Evolutionary conservation across 1,140 invertebrate species (phyloP), one percentile per base, ranked within the genome.

Genomic region (Papilio xuthus): DNA sequence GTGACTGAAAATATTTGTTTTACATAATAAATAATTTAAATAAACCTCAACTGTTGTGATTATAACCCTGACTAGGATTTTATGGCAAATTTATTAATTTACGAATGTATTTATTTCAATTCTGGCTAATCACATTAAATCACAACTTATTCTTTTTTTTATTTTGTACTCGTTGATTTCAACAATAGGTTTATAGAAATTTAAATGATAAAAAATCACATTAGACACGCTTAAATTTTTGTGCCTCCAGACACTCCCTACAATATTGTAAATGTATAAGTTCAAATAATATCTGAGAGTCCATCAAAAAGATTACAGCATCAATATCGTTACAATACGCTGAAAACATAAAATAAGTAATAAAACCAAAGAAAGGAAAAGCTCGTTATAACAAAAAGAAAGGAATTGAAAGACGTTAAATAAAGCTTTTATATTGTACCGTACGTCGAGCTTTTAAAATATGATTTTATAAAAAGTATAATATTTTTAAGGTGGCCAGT

Each of bases 371-470:
- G 53, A 79, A 83, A 77, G 75, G 47, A 78, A 82, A 78, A 70
- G 63, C 72, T 71, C 63, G 81, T 85, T 84, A 86, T 86, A 85
- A 85, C 83, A 80, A 78, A 80, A 81, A 82, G 79, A 88, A 86
- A 83, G 86, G 82, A 78, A 78, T 79, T 80, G 79, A 78, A 53
- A 78, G 78, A 78, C 79, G 79, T 84, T 83, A 85, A 88, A 86
- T 86, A 83, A 82, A 81, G 85, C 83, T 87, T 82, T 85, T 53
- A 53, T 53, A 53, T n/a, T 53, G 18, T 53, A 53, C 50, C 18
- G 8, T 18, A 4, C 18, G 4, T n/a, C n/a, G 18, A 15, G 44
- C 44, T 53, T n/a, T 53, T 53, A 53, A 53, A n/a, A 53, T n/a
- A 53, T 7, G 15, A 7, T n/a, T 53, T n/a, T 53, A 4, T n/a